A percentile compares a stretch with the other conserved stretches of the same genome.
phyloP scores from a whole-genome alignment of 35 echinoderm and acorn worm species.

The Amphiura filiformis region DNA sequence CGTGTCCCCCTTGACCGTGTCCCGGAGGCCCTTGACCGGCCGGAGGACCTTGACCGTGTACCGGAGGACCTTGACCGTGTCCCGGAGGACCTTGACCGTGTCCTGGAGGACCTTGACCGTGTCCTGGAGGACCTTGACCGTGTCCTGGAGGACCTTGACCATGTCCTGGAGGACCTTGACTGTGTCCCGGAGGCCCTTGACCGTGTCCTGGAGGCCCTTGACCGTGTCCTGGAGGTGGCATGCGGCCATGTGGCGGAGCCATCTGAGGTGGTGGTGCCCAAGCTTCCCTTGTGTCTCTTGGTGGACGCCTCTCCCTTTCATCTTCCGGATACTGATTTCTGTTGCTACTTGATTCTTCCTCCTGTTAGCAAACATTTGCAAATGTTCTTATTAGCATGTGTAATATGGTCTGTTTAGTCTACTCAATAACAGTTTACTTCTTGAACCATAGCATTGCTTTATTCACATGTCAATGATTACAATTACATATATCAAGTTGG shows the following conservation, averaged over 20 bases:
- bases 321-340: neutral
- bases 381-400: too few relatives aligned
- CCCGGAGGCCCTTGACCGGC: neutral
- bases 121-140: neutral
- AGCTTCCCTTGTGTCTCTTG: conserved; percentile 32
- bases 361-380: too few relatives aligned
- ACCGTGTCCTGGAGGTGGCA: conserved; percentile 16
- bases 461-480: too few relatives aligned
- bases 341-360: neutral
- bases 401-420: too few relatives aligned
- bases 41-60: too few relatives aligned
- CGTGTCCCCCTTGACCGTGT: conserved; percentile 24
- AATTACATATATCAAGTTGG: too few relatives aligned
- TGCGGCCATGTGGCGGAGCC: conserved; percentile 2
- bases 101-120: conserved; percentile 35
- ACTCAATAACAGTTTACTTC: too few relatives aligned
- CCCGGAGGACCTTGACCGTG: neutral
- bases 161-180: neutral
- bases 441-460: too few relatives aligned
- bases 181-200: too few relatives aligned
- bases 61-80: conserved; percentile 35
- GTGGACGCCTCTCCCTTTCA: neutral
- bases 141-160: too few relatives aligned
- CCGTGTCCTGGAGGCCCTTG: neutral
- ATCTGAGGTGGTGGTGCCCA: conserved; percentile 24